Evolutionary conservation across 2,113 vertebrate species (phyloP), one percentile per base, ranked within the genome.

Genomic region (Rousettus leschenaultii): DNA sequence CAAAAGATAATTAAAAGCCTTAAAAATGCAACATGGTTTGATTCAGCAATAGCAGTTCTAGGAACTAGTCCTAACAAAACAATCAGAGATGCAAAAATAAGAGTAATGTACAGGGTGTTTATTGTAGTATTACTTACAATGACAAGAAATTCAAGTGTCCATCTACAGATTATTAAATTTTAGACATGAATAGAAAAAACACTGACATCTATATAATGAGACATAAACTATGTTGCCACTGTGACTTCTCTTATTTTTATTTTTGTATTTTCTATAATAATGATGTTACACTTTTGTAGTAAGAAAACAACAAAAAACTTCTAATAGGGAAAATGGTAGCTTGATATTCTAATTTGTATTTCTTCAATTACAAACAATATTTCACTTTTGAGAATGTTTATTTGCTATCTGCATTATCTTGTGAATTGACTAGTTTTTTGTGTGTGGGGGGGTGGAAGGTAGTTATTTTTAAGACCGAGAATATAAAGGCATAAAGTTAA

Each of bases 181-280:
- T 78, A 92, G 45, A 66, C 59, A 61, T 0, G 4, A 24, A 45
- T 13, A 74, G 13, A 48, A 68, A 89, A 71, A 66, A 70, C 57
- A 88, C 30, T 75, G 61, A 59, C 16, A 80, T 43, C 21, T 19
- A 61, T 6, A 61, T 28, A 74, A 88, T 26, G 19, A 85, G 40
- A 84, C 70, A 11, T 61, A 85, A 35, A 77, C 24, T 38, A 16
- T 30, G 6, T 30, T 93, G 78, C 24, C 55, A 74, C 33, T 70
- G 19, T 70, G 53, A 71, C 43, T 88, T 73, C 38, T 71, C 63
- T 77, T 66, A 40, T 63, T 84, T 79, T 6, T 88, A 87, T 86
- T 92, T 94, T 87, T 57, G 89, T 84, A 95, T 45, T 95, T 93
- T 85, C 48, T 88, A 68, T 4, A 92, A 53, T 83, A 68, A 85